Evolutionary conservation across 92 coral and sea anemone species (phyloP).

Genomic region (Parazoanthus atlanticus): DNA sequence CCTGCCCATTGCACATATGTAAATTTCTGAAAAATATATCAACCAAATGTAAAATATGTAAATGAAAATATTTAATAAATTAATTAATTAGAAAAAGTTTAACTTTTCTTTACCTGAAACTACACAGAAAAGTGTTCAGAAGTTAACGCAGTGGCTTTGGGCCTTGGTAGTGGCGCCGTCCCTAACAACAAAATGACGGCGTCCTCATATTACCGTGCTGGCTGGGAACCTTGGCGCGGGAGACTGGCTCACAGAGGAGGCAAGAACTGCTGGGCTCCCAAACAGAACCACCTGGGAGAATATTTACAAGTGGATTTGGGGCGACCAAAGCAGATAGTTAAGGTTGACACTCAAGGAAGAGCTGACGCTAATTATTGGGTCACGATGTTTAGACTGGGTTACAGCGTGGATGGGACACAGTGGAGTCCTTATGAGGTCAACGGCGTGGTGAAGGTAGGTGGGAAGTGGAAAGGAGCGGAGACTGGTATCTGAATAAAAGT

Average conservation of each 20-base stretch:
- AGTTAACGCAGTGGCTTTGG: neutral
- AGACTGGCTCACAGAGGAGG: neutral
- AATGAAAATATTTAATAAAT: too few relatives aligned
- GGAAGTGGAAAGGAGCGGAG: too few relatives aligned
- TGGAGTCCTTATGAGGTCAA: too few relatives aligned
- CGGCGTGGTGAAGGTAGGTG: too few relatives aligned
- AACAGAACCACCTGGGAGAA: neutral
- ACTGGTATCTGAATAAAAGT: too few relatives aligned
- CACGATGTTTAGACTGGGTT: neutral
- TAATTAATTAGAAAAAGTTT: too few relatives aligned
- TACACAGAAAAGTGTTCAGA: neutral
- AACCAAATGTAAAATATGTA: too few relatives aligned
- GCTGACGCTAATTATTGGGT: too few relatives aligned
- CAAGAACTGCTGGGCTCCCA: neutral
- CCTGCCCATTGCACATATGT: too few relatives aligned
- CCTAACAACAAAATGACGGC: neutral
- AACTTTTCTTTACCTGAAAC: too few relatives aligned
- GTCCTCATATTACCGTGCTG: neutral
- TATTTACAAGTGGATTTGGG: neutral
- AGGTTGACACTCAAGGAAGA: neutral
- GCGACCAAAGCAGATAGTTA: neutral
- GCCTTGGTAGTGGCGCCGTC: neutral
- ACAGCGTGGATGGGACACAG: neutral
- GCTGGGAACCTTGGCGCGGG: neutral
- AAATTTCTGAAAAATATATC: too few relatives aligned